Conservation (phyloP, 2,113 vertebrate species). For the Grallaria varia region DNA sequence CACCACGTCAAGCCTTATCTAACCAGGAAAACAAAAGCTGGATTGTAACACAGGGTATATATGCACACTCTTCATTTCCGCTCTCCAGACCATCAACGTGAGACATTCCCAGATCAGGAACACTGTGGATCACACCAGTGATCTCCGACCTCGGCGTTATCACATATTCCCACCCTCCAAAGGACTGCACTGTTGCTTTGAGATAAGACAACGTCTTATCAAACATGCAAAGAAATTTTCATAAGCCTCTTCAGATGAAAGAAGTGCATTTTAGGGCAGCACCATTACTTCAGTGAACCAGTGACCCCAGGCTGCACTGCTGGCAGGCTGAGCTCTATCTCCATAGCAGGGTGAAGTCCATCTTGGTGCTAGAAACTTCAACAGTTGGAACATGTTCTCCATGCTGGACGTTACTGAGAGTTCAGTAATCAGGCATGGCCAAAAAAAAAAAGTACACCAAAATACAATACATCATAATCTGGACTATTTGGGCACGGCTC, state of each 20-base stretch:
- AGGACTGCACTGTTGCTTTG: fast-evolving
- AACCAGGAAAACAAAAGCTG: not conserved
- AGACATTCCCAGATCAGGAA: not conserved
- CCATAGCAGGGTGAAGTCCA: not conserved
- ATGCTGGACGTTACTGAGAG: not conserved
- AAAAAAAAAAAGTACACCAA: not conserved
- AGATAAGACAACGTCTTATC: not conserved
- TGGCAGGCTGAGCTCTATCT: not conserved
- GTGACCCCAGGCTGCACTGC: not conserved
- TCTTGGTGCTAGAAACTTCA: not conserved
- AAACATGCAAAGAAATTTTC: not conserved
- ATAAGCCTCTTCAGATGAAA: fast-evolving
- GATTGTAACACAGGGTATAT: not conserved
- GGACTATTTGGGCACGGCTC: not conserved
- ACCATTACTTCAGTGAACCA: not conserved
- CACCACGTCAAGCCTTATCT: not conserved
- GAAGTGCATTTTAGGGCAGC: not conserved
- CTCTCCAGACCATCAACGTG: not conserved
- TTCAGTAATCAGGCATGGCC: not conserved
- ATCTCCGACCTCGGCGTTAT: fast-evolving
- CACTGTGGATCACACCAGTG: fast-evolving
- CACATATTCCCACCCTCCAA: not conserved
- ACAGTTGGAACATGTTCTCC: not conserved
- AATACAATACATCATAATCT: not conserved
- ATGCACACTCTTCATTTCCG: not conserved